These are phyloP conservation scores for Brachynemurus nebulosus DNA, from an alignment of 2,888 invertebrate species.

Conservation along the genomic window DNA sequence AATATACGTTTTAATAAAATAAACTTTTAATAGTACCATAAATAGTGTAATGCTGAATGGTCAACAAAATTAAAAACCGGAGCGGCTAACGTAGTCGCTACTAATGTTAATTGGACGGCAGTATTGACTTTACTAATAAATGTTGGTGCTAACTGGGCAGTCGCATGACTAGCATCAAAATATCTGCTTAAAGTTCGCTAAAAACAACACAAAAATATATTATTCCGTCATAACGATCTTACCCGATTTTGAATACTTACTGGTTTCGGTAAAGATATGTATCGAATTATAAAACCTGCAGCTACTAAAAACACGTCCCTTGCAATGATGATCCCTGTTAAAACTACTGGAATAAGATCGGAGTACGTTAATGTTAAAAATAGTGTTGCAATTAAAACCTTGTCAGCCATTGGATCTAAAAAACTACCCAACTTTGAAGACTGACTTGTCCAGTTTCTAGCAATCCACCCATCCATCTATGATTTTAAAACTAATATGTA, in stretches of 20 bases:
- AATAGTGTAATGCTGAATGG: slow-evolving; percentile 59
- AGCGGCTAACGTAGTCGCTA: slow-evolving; percentile 78
- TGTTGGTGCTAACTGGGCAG: slow-evolving; percentile 87
- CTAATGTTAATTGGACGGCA: slow-evolving; percentile 70
- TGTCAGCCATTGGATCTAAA: slow-evolving; percentile 94
- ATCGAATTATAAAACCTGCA: slow-evolving; percentile 83
- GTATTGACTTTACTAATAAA: slow-evolving; percentile 93
- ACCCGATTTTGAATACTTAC: slow-evolving; percentile 39
- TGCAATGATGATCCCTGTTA: slow-evolving; percentile 70
- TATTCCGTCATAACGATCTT: not conserved
- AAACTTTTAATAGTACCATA: slow-evolving; percentile 40
- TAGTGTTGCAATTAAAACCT: slow-evolving; percentile 78
- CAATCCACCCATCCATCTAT: slow-evolving; percentile 92
- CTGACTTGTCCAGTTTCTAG: slow-evolving; percentile 81
- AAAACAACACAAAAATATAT: slow-evolving; percentile 23
- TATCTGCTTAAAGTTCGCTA: slow-evolving; percentile 76
- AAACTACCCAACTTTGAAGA: slow-evolving; percentile 89
- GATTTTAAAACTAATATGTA: no score
- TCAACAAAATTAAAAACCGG: slow-evolving; percentile 80
- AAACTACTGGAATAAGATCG: slow-evolving; percentile 64
- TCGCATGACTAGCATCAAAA: slow-evolving; percentile 84
- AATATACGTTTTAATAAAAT: not conserved
- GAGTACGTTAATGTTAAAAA: slow-evolving; percentile 79
- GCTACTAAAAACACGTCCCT: slow-evolving; percentile 70
- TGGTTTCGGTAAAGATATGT: slow-evolving; percentile 76